Evolutionary conservation across 1,140 invertebrate species (phyloP), one percentile per base, ranked within the genome.

Genomic region (Rhopalosiphum padi): DNA sequence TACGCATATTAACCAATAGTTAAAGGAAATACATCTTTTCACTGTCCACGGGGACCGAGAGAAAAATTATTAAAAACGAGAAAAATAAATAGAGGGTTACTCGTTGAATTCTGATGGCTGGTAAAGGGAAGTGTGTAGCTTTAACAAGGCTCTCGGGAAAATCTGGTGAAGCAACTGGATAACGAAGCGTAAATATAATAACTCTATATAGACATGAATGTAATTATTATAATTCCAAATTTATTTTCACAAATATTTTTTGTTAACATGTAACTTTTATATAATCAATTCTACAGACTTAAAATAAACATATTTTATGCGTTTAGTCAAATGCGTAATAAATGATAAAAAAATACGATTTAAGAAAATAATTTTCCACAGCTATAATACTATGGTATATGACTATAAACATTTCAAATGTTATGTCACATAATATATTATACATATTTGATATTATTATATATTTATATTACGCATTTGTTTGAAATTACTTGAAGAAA

Each of bases 171-270:
- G 85, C 53, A 92, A 91, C 77, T 83, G 91, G 91, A 92, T 92
- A 92, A 92, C 91, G 91, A 92, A 92, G 91, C 91, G 91, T 92
- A 92, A 92, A 92, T 92, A 91, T 91, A 91, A 91, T 92, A 92
- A 82, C 90, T 82, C 21, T 91, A 37, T 68, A 91, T 92, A 92
- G n/a, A 92, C 30, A 48, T 6, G 21, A 48, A 92, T 85, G 77
- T 77, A 85, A 92, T 92, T 92, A 92, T 83, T 85, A 83, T 92
- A 92, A 92, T 92, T 92, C 91, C 46, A 48, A 77, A 83, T 92
- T 92, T 85, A 92, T 92, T 92, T 92, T 83, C 22, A n/a, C 43
- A 53, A 92, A 92, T 51, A 85, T 85, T 91, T 91, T 90, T 82
- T 82, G 68, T 91, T 43, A 91, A 82, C 68, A 82, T 82, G 60